Evolutionary conservation across 1,140 invertebrate genomes (phyloP), one percentile per base, ranked within the genome.

Genomic region (Alviniconcha marisindica): DNA sequence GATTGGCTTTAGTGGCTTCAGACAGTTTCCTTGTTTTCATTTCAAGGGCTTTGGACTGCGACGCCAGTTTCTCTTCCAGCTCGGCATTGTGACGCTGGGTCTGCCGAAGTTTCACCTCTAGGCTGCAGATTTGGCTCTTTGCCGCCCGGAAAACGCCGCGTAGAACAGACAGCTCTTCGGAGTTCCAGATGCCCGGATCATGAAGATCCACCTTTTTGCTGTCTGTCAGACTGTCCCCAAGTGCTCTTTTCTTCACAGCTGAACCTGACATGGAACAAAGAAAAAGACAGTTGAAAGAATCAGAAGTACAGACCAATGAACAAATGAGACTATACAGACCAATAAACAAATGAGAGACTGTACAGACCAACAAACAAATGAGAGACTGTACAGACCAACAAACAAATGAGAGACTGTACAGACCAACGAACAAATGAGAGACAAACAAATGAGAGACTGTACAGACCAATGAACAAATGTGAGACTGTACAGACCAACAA

Each of bases 1-100:
- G 80, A 71, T 89, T 89, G 42, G 88, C 83, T 80, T 86, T 89
- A 60, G 60, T 66, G 24, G 85, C 86, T 48, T 89, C 88, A 21
- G 76, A 76, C 48, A 88, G 71, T 40, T 87, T 82, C 10, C 44
- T 54, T 40, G 77, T 80, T 24, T 82, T 84, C 33, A 73, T 84
- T 21, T 89, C 85, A 40, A 88, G 48, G 31, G 79, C 79, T 28
- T 60, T 73, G 36, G 51, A 63, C 21, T 79, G 66, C 15, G 54
- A 74, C 28, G 54, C 54, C 66, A 85, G 24, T 63, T 82, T 84
- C 33, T 81, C 79, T 81, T 88, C 86, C 48, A 88, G 42, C 42
- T 84, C 42, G 28, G 77, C 76, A 44, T 87, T 88, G 54, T 83
- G 79, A n/a, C 83, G 84, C 73, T 88, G 80, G 1, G 85, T 56